Conservation (phyloP, 2,113 vertebrate genomes). For the Tyto alba region DNA sequence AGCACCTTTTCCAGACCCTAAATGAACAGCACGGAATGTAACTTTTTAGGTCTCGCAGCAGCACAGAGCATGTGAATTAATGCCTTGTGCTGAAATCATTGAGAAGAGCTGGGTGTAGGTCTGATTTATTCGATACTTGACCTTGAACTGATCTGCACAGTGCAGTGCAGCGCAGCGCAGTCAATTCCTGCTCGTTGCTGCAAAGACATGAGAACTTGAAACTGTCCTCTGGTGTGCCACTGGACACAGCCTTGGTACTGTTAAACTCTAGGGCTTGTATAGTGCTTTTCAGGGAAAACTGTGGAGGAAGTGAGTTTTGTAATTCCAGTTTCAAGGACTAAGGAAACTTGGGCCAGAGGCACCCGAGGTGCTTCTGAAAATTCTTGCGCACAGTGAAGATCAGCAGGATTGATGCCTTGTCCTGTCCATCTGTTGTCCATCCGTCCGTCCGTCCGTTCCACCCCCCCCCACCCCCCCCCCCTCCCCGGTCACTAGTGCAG, state of each 20-base stretch:
- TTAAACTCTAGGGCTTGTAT: rapidly evolving
- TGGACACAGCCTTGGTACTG: background rate
- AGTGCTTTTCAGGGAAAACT: background rate
- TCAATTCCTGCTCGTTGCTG: background rate
- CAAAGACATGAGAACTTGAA: background rate
- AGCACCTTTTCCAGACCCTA: background rate
- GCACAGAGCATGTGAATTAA: background rate
- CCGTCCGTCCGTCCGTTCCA: too few species aligned
- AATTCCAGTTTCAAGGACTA: background rate
- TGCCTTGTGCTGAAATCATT: background rate
- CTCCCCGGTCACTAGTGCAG: background rate
- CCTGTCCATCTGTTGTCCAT: too few species aligned
- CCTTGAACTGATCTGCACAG: background rate
- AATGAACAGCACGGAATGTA: background rate
- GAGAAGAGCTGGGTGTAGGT: background rate
- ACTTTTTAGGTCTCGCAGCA: background rate
- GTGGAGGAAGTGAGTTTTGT: background rate
- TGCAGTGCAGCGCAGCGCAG: background rate
- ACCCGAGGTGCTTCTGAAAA: background rate
- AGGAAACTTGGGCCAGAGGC: background rate
- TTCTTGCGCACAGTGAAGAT: rapidly evolving
- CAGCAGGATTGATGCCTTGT: background rate
- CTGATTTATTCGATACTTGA: background rate
- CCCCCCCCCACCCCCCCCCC: too few species aligned
- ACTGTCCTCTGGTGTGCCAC: background rate